Evolutionary conservation across 2,113 vertebrate species (phyloP), one percentile per base, ranked within the genome.

Genomic region (Hymenochirus boettgeri): DNA sequence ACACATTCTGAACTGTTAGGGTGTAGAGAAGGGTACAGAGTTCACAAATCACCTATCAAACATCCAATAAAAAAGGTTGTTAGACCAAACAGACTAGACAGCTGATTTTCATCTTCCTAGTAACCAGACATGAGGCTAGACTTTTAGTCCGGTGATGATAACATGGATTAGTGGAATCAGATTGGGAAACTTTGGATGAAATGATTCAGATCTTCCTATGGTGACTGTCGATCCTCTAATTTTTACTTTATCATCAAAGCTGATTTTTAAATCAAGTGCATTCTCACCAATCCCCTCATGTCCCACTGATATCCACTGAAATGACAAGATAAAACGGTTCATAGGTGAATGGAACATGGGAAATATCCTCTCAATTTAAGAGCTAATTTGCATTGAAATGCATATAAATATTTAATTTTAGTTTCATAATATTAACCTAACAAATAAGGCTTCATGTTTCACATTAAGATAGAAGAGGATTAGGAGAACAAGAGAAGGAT

Each of bases 41-140:
- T 74, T 75, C 63, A 2, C 18, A 76, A 70, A 69, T 71, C 74
- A 5, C 23, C 31, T 76, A 80, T 58, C 54, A 26, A 76, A 76
- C 69, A 50, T 61, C 72, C 70, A 72, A 73, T 79, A 74, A 83
- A 77, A 77, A 73, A 72, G 5, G 77, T 74, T 57, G 1, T 47
- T 76, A 47, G 73, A 57, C 60, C 54, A 75, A 69, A 60, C 47
- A 75, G 73, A 78, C 33, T 64, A 79, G 67, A 29, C 76, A 58
- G 62, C 73, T 51, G 35, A 80, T 42, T 23, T 83, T 72, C 57
- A 71, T 74, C 64, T 73, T 80, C 72, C 70, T 42, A 76, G 73
- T 71, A 72, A 75, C 65, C 26, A 75, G 77, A 73, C 46, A 59
- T 73, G 9, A 24, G 35, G 6, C 62, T 65, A 70, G 60, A 46